Conservation (phyloP, 2,888 invertebrate genomes). For the Epistrophella euchroma region DNA sequence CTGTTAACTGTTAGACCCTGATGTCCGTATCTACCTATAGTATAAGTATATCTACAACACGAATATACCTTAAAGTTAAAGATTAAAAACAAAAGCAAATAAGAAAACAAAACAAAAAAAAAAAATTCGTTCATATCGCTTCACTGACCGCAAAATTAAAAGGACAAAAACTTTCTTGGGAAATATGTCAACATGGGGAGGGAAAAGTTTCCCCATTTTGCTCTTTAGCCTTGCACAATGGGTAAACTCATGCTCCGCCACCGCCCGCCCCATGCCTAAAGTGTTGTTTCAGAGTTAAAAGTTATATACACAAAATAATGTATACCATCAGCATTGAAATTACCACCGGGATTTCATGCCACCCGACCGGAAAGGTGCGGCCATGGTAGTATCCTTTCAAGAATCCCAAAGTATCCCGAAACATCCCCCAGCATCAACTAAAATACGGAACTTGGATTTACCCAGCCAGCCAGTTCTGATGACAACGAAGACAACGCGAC, state of each 20-base stretch:
- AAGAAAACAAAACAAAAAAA: neutral
- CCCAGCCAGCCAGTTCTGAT: slow-evolving; percentile 1
- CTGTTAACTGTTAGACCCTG: neutral
- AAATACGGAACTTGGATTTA: slow-evolving; percentile 37
- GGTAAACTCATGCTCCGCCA: neutral
- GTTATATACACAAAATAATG: slow-evolving; percentile 67
- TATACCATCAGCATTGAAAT: slow-evolving; percentile 61
- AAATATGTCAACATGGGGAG: slow-evolving; percentile 60
- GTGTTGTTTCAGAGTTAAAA: slow-evolving; percentile 45
- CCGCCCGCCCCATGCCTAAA: slow-evolving; percentile 4
- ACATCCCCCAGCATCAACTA: slow-evolving; percentile 27
- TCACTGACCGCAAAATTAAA: slow-evolving; percentile 43
- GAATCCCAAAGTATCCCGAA: slow-evolving; percentile 33
- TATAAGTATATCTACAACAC: neutral
- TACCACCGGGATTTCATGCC: slow-evolving; percentile 53
- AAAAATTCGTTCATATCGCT: slow-evolving; percentile 32
- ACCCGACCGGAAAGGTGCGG: slow-evolving; percentile 49
- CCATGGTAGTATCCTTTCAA: slow-evolving; percentile 28
- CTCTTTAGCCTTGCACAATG: slow-evolving; percentile 33
- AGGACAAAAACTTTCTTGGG: slow-evolving; percentile 49
- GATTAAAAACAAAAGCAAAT: slow-evolving; percentile 40
- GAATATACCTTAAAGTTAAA: slow-evolving; percentile 7
- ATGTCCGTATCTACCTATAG: neutral
- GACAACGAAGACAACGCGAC: neutral
- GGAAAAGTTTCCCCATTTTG: slow-evolving; percentile 33